Conservation (phyloP, 2,113 vertebrate genomes). For the Hyperoodon ampullatus region DNA sequence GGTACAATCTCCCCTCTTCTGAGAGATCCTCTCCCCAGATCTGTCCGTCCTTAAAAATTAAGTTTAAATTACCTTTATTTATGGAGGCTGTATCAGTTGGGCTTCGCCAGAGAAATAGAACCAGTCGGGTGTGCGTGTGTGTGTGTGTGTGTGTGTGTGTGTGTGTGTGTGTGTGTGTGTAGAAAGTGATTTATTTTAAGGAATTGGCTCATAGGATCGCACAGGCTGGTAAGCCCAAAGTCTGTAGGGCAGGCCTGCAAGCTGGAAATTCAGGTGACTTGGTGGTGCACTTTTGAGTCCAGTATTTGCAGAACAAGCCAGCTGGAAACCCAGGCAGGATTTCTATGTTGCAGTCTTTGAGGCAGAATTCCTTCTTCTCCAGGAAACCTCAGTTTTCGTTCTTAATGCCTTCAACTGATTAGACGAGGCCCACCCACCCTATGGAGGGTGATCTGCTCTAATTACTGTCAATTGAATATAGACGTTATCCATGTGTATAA, state of each 20-base stretch:
- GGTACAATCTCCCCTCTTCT: conserved; percentile 66
- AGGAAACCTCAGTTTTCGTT: not conserved
- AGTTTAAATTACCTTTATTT: not conserved
- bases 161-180: not conserved
- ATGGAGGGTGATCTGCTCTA: not conserved
- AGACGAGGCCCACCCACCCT: not conserved
- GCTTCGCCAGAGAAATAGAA: not conserved
- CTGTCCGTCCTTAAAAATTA: not conserved
- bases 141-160: not conserved
- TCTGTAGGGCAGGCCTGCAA: not conserved
- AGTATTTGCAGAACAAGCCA: not conserved
- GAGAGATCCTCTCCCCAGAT: not conserved
- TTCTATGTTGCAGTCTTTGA: not conserved
- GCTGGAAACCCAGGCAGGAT: not conserved
- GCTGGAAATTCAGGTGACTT: not conserved
- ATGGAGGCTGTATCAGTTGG: not conserved
- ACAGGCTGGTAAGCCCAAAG: not conserved
- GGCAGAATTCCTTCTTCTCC: not conserved
- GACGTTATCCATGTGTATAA: not conserved
- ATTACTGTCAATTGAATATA: not conserved
- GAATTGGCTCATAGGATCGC: not conserved
- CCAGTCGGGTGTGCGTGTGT: not conserved
- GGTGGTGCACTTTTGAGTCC: not conserved
- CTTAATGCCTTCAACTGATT: not conserved
- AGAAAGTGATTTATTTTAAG: conserved; percentile 2